A percentile compares a stretch with the other conserved stretches of the same genome.
Conservation (phyloP, 2,113 vertebrate species). For the Emberiza fucata region DNA sequence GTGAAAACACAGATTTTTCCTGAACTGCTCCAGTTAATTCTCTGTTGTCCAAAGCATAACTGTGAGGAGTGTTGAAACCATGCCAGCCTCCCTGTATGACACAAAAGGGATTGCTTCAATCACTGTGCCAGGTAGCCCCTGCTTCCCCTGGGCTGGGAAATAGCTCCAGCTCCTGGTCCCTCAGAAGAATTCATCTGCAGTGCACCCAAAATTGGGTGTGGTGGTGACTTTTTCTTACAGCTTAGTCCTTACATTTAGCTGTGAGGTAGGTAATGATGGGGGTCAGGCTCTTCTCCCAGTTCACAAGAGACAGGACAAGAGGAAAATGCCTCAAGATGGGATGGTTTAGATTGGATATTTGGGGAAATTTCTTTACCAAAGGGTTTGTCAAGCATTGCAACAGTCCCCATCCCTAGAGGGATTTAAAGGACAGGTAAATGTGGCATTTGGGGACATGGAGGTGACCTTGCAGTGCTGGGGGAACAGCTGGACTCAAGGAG, state of each 20-base stretch:
- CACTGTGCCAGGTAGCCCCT: neutral
- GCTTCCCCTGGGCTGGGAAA: neutral
- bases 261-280: neutral
- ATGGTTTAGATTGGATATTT: neutral
- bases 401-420: neutral
- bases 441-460: neutral
- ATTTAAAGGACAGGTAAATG: neutral
- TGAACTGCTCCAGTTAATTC: neutral
- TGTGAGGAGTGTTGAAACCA: neutral
- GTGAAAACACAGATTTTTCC: neutral
- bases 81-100: neutral
- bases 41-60: neutral
- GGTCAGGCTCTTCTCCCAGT: neutral
- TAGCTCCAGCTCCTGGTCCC: neutral
- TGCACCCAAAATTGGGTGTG: neutral
- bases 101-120: neutral
- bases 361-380: neutral
- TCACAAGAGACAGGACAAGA: neutral
- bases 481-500: neutral
- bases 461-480: neutral
- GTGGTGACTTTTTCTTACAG: neutral
- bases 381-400: neutral
- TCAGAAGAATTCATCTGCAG: neutral
- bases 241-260: neutral
- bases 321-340: neutral